Base-by-base conservation (phyloP, 2,888 invertebrate species). In the Hoplodrina ambigua region DNA sequence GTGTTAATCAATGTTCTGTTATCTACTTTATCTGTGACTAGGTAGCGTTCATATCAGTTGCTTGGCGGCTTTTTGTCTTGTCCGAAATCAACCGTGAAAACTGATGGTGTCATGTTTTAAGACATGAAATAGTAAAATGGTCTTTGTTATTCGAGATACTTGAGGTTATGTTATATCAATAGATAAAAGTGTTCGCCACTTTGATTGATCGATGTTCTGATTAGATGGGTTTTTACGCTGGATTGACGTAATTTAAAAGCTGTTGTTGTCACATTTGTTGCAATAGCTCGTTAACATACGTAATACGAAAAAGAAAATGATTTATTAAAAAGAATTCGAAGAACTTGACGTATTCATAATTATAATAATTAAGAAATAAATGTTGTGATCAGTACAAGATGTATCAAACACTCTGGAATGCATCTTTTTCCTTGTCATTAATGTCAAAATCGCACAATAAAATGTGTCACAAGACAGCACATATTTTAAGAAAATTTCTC, bases 11-110 rank as follows among this genome's bases (percentile, higher is more conserved):
- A 77, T 78, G 81, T 83, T 84, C 65, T 66, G 59, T 83, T 85
- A 84, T 84, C 81, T 68, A 58, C 37, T 62, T 78, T 73, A 82
- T 85, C 72, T 62, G 63, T 70, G 78, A 72, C 69, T 81, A 76
- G 70, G 69, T 77, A 67, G 78, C 69, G 75, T 72, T 81, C 78
- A 87, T 87, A 88, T 89, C 86, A 88, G 81, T 84, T 80, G 81
- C 72, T 49, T 58, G 82, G 81, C 82, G 84, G 72, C 72, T 81
- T 91, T 90, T 91, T 91, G 88, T 88, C 83, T 72, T 79, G 70
- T 84, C 85, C 87, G 84, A 89, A 93, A 92, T 92, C 90, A 88
- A 72, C 90, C 90, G 90, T 93, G 89, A 91, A 91, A 88, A 85
- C 88, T 81, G 83, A 86, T 84, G 87, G 87, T 85, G 86, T 83